Conservation (phyloP, 2,797 vertebrate genomes). For the Furcifer pardalis region DNA sequence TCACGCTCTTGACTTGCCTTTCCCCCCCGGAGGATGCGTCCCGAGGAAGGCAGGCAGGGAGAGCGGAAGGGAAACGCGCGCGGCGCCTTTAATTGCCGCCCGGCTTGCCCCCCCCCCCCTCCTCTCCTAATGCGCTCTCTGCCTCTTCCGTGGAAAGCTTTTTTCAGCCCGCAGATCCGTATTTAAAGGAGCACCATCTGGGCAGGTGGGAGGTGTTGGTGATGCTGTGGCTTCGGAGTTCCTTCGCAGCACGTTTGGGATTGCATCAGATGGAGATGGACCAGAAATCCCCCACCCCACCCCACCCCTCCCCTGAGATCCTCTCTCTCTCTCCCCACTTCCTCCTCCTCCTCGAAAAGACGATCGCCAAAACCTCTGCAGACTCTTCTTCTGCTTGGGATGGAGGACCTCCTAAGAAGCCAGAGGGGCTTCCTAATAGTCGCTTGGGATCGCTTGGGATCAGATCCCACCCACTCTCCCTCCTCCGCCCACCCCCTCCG, state of each 20-base stretch:
- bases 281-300: slow-evolving; percentile 73
- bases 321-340: not conserved
- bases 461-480: not conserved
- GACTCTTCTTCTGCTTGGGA: not conserved
- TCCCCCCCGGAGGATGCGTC: slow-evolving; percentile 9
- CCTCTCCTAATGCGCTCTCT: slow-evolving; percentile 37
- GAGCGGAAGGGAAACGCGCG: slow-evolving; percentile 29
- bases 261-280: slow-evolving; percentile 81
- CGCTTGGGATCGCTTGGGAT: not conserved
- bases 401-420: slow-evolving; percentile 43
- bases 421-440: slow-evolving; percentile 7
- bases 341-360: not conserved
- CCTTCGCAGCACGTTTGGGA: slow-evolving; percentile 82
- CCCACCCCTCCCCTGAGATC: not conserved
- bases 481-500: not conserved
- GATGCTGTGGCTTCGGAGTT: slow-evolving; percentile 78
- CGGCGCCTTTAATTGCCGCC: slow-evolving; percentile 72
- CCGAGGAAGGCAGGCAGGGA: too few relatives aligned
- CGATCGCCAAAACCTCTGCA: not conserved
- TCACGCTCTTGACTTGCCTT: slow-evolving; percentile 73
- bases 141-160: slow-evolving; percentile 64
- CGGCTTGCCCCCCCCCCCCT: slow-evolving; percentile 10
- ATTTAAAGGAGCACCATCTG: slow-evolving; percentile 83
- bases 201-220: slow-evolving; percentile 78
- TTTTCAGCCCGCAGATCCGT: slow-evolving; percentile 74